Conservation (phyloP, 2,888 invertebrate species). For the Machimus atricapillus region DNA sequence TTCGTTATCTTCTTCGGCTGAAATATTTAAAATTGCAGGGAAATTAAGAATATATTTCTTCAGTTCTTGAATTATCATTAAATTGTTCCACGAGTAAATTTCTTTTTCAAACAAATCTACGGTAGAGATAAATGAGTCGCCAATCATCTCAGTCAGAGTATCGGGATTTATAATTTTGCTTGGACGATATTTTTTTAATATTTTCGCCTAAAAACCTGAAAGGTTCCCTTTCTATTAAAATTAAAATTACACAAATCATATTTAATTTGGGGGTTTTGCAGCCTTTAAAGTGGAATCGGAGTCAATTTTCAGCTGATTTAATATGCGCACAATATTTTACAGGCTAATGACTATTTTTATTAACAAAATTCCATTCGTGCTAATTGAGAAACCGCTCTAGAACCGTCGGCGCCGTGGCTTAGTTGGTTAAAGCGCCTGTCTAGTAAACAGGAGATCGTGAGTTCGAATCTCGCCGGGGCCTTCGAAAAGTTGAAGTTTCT, state of each 20-base stretch:
- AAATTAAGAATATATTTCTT: neutral
- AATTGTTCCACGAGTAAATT: neutral
- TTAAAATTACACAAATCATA: no score
- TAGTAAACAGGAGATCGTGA: constrained; percentile 46
- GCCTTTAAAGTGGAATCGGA: no score
- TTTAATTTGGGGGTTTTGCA: no score
- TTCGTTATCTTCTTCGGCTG: constrained; percentile 58
- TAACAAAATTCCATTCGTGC: neutral
- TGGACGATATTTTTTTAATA: no score
- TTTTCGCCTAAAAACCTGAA: no score
- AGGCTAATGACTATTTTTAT: neutral
- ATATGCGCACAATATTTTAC: no score
- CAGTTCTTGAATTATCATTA: neutral
- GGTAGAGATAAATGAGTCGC: neutral
- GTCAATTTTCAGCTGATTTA: no score
- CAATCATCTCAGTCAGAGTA: no score
- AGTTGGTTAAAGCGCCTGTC: constrained; percentile 47
- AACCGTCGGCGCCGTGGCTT: constrained; percentile 43
- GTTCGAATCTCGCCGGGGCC: constrained; percentile 46
- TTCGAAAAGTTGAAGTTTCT: neutral
- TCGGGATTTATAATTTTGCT: no score
- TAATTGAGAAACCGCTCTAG: neutral
- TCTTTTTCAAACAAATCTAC: neutral
- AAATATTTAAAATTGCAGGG: constrained; percentile 2
- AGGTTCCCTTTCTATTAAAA: no score